A percentile compares a stretch with the other conserved stretches of the same genome.
These are phyloP conservation scores for Helicorthomorpha holstii DNA, from an alignment of 1,140 invertebrate genomes.

Conservation along the genomic window DNA sequence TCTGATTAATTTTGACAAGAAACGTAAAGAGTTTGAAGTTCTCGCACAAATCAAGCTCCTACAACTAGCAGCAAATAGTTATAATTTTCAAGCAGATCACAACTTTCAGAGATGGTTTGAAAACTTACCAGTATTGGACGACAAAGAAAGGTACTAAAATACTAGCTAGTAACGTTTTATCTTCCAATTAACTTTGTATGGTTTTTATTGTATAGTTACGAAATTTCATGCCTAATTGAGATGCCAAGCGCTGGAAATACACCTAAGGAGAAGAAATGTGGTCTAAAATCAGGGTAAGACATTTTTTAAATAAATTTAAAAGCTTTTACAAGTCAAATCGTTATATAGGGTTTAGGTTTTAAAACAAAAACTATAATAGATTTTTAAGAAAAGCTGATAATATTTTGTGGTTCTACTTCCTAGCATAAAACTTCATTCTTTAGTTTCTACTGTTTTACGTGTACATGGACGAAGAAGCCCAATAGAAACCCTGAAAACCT, in stretches of 20 bases:
- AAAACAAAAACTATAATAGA: no score
- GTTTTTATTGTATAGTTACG: constrained; percentile 26
- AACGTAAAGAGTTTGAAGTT: constrained; percentile 96
- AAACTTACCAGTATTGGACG: constrained; percentile 69
- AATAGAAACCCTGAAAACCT: no score
- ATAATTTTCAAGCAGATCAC: constrained; percentile 64
- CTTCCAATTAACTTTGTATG: background rate
- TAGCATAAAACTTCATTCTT: no score
- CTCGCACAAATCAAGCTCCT: constrained; percentile 88
- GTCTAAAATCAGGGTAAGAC: constrained; percentile 15
- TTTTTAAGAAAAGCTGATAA: no score
- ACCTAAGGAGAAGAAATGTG: constrained; percentile 18
- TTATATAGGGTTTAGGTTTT: no score
- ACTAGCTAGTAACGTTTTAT: background rate
- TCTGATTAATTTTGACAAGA: constrained; percentile 96
- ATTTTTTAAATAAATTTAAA: no score
- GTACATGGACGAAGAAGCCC: no score
- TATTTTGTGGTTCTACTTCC: no score
- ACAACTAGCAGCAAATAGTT: constrained; percentile 94
- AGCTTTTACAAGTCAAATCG: no score
- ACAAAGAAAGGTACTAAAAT: constrained; percentile 56
- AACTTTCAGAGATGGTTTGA: constrained; percentile 86
- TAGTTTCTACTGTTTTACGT: no score
- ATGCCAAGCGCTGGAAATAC: constrained; percentile 26
- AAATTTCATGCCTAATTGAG: constrained; percentile 80